Evolutionary conservation across 2,113 vertebrate species (phyloP).

Genomic region (Saimiri boliviensis): DNA sequence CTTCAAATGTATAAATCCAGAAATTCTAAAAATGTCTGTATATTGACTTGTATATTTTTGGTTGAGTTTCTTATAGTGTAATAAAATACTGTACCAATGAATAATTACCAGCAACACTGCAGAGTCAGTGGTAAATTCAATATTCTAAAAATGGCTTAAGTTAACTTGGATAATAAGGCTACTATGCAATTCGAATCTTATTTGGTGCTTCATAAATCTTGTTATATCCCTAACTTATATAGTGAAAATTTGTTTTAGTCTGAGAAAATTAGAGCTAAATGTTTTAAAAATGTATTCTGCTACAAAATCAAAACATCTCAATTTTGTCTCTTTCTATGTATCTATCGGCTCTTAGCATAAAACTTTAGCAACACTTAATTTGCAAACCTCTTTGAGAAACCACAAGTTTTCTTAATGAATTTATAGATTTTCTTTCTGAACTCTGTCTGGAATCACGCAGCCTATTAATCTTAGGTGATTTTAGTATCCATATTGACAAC

Average conservation of each 20-base stretch:
- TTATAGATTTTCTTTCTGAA: conserved; percentile 78
- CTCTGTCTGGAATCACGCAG: conserved; percentile 42
- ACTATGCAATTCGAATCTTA: conserved; percentile 56
- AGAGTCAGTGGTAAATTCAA: conserved; percentile 17
- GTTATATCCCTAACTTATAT: conserved; percentile 11
- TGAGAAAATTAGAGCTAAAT: neutral
- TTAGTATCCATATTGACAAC: conserved; percentile 54
- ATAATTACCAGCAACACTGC: neutral
- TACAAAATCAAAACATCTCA: conserved; percentile 37
- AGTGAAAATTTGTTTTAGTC: neutral
- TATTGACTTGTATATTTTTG: neutral
- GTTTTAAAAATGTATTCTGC: conserved; percentile 15
- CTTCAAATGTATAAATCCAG: neutral
- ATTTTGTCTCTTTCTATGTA: neutral
- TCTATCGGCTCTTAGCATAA: neutral
- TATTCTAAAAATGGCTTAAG: conserved; percentile 12
- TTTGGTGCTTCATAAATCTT: conserved; percentile 49
- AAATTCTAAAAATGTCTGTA: neutral
- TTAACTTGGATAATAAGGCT: conserved; percentile 34
- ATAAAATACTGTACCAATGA: conserved; percentile 6
- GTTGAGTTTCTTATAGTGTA: neutral
- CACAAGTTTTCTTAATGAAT: conserved; percentile 76
- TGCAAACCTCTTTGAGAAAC: conserved; percentile 60
- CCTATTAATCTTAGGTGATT: conserved; percentile 73
- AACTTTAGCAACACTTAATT: conserved; percentile 65